Base-by-base conservation (phyloP, 2,113 vertebrate genomes). In the Gasterosteus nipponicus region DNA sequence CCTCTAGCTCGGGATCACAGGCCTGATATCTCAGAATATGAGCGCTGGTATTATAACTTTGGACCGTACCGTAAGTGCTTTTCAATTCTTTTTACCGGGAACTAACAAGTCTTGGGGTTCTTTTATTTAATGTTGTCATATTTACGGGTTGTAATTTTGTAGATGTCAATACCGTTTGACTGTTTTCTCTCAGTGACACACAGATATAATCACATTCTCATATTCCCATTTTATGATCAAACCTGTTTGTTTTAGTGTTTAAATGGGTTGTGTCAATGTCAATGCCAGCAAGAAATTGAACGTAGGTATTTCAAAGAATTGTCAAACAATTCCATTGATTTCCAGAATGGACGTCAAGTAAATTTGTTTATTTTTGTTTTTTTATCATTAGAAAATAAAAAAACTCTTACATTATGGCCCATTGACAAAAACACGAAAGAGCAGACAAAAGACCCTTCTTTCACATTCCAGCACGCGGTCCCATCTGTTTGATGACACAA, bases 21-120 rank as follows among this genome's bases (percentile, higher is more conserved):
- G 88, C 91, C 94, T 90, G 93, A 93, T 80, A 75, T 92, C 62
- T 93, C 95, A 82, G 93, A 95, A 41, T 91, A 85, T 91, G 93
- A 95, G 69, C 91, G 92, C 87, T 94, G 94, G 95, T 91, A 87
- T 89, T 90, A 93, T 92, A 92, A 92, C 92, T 89, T 88, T 89
- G 93, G 93, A 93, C 89, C 92, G 22, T 86, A 93, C 88, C 86
- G 95, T 95, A 94, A 96, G 95, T 95, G 89, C 71, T 69, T 79
- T 85, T 86, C 71, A 61, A 29, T 90, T 91, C 78, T 84, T 18
- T 84, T 85, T 51, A 62, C 16, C 59, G 76, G 84, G 80, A 70
- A 88, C 83, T 89, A 86, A 89, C 86, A 73, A 16, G 26, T 39
- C 49, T 46, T 31, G 9, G 57, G 75, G 70, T 62, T 81, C 26